Conservation (phyloP, 2,888 invertebrate species). For the Eupithecia tripunctaria region DNA sequence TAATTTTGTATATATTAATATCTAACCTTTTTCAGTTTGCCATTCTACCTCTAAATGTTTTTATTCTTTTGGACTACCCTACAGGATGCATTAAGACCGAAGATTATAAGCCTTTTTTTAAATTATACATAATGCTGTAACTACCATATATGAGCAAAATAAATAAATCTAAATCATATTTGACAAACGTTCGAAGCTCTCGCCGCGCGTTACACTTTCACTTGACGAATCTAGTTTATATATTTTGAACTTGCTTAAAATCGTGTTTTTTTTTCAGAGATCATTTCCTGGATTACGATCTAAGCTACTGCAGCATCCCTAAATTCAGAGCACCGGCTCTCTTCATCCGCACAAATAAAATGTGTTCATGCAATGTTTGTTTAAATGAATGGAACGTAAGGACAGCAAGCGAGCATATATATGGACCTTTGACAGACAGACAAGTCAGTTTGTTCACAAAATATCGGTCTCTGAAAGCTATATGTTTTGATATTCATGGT, state of each 20-base stretch:
- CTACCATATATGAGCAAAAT: no score
- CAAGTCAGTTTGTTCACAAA: neutral
- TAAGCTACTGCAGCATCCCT: neutral
- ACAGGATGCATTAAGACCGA: no score
- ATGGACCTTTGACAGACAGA: neutral
- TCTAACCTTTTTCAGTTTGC: no score
- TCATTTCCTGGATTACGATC: neutral
- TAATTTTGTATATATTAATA: no score
- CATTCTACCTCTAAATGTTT: no score
- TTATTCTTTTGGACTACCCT: no score
- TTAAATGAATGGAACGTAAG: neutral
- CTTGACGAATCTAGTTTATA: neutral
- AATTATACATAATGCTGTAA: no score
- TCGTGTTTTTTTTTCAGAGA: neutral
- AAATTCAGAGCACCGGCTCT: neutral
- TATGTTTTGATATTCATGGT: neutral
- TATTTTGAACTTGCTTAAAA: neutral
- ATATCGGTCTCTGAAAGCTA: neutral
- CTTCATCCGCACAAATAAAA: conserved; percentile 1
- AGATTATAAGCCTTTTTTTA: no score
- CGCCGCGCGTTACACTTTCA: no score
- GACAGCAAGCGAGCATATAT: no score
- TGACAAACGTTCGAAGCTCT: no score
- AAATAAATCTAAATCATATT: no score
- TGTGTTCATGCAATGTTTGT: conserved; percentile 11